Percentiles rank a stretch among this genome's conserved stretches.
Conservation (phyloP, 2,113 vertebrate species). For the Urocolius indicus region DNA sequence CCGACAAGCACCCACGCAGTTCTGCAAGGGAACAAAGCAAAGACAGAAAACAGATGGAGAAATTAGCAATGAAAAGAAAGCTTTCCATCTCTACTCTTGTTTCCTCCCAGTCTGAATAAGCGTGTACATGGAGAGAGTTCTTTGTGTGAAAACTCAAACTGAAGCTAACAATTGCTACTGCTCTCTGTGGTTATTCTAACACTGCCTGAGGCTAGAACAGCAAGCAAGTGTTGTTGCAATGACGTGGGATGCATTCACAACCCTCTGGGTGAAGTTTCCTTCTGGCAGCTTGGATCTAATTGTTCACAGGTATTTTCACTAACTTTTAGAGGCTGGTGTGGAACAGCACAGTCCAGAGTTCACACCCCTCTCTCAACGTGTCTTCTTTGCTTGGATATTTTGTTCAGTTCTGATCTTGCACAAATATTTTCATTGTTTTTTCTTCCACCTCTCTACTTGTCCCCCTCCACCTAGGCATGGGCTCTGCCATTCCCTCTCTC, state of each 20-base stretch:
- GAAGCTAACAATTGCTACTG: neutral
- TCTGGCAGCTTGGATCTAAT: neutral
- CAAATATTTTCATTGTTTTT: rapidly evolving
- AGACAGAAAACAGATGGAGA: conserved; percentile 28
- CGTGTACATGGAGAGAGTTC: neutral
- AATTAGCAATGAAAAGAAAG: neutral
- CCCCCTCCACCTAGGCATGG: rapidly evolving
- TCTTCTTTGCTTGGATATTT: neutral
- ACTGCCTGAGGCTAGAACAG: neutral
- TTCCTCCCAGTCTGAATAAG: neutral
- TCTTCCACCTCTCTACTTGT: neutral
- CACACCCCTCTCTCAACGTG: neutral
- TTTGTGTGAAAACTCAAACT: neutral
- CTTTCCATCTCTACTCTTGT: neutral
- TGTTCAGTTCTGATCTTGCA: neutral
- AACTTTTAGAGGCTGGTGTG: rapidly evolving
- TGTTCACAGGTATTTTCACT: neutral
- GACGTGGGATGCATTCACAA: neutral
- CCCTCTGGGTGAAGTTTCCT: neutral
- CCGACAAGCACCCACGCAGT: conserved; percentile 28
- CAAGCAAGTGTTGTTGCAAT: neutral
- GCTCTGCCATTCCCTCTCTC: neutral
- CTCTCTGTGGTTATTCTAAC: neutral
- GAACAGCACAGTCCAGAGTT: rapidly evolving
- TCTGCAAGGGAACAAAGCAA: conserved; percentile 1